phyloP scores from a whole-genome alignment of 2,888 invertebrate species.

The Lochmaea crataegi region DNA sequence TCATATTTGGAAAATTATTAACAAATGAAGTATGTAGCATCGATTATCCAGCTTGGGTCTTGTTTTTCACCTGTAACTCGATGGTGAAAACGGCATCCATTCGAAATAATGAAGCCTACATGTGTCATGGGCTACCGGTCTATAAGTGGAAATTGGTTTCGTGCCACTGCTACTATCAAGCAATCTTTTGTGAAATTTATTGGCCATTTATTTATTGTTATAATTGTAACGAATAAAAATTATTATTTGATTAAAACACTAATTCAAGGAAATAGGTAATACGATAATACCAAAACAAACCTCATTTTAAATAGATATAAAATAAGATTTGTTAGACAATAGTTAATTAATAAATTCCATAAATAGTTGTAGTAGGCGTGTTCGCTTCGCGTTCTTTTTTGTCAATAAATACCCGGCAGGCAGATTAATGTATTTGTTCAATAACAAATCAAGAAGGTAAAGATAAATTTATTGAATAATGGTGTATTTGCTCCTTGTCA shows the following conservation, averaged over 20 bases:
- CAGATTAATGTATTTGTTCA: background rate
- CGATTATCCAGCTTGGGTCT: too few species aligned
- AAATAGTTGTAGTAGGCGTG: conserved; percentile 6
- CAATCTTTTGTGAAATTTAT: too few species aligned
- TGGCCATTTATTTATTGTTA: background rate
- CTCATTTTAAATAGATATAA: background rate
- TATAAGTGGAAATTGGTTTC: too few species aligned
- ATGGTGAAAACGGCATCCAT: too few species aligned
- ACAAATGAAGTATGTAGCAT: too few species aligned
- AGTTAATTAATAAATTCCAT: conserved; percentile 9
- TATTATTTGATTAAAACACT: too few species aligned
- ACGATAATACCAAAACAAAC: background rate
- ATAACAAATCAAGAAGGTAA: background rate
- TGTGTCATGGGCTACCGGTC: too few species aligned
- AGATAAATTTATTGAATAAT: background rate
- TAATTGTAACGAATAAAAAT: background rate
- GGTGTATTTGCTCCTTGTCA: background rate
- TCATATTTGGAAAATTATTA: too few species aligned
- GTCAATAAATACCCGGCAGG: background rate
- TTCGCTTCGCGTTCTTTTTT: background rate
- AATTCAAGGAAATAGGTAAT: too few species aligned
- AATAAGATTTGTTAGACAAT: background rate
- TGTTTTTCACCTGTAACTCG: too few species aligned
- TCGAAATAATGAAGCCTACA: too few species aligned
- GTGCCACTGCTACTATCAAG: too few species aligned